phyloP scores from a whole-genome alignment of 2,797 vertebrate genomes.

The Nyctalus aviator region DNA sequence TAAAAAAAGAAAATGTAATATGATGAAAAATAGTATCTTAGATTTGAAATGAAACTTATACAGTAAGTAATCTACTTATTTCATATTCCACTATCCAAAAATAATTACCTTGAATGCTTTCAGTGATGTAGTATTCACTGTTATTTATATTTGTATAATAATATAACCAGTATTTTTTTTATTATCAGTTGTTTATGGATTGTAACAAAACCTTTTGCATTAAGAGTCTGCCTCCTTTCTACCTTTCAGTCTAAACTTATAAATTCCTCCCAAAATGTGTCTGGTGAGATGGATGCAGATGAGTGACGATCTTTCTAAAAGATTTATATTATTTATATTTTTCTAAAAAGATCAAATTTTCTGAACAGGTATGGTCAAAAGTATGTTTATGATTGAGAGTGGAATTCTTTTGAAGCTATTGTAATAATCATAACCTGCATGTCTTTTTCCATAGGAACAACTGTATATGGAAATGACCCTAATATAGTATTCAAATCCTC shows the following conservation, averaged over 20 bases:
- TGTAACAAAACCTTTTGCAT: not conserved
- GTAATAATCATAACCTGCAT: not conserved
- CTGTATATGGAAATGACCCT: not conserved
- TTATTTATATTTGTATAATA: not conserved
- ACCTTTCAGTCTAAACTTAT: not conserved
- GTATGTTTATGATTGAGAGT: not conserved
- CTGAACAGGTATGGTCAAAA: not conserved
- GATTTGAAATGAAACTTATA: slow-evolving; percentile 18
- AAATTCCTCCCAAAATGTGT: not conserved
- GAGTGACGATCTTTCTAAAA: not conserved
- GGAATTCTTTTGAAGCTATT: not conserved
- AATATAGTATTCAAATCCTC: not conserved
- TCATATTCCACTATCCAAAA: slow-evolving; percentile 34
- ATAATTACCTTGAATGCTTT: not conserved
- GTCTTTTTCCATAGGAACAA: not conserved
- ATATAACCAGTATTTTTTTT: not conserved
- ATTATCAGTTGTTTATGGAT: not conserved
- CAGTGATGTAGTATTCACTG: not conserved
- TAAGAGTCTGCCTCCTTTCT: not conserved
- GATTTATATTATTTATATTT: slow-evolving; percentile 5
- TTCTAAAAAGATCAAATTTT: not conserved
- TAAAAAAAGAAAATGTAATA: slow-evolving; percentile 45
- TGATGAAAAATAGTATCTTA: not conserved
- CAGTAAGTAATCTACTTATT: not conserved
- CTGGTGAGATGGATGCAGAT: not conserved